Evolutionary conservation across 2,888 invertebrate species (phyloP), one percentile per base, ranked within the genome.

Genomic region (Gymnosoma rotundatum): DNA sequence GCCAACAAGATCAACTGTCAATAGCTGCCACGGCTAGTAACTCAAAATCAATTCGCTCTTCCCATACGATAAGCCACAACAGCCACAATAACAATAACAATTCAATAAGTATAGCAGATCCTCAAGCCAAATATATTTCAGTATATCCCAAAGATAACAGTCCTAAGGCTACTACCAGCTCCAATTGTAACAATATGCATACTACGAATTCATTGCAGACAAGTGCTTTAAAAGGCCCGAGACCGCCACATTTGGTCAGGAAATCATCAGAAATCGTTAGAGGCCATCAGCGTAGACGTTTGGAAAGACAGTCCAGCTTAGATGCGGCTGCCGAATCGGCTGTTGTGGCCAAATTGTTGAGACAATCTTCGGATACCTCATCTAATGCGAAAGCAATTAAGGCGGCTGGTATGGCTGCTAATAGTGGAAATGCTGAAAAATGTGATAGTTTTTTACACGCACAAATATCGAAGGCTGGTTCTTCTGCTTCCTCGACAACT

Each of bases 271-370:
- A 90, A 83, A 90, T 91, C 12, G 88, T 90, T 9, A 88, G 89
- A 20, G 88, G 89, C 0, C 88, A 87, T 61, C 90, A 90, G 63
- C 88, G 88, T 0, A 76, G 86, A 1, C 87, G 91, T 0, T 82
- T 92, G 38, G 91, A 91, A 83, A 88, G 92, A 0, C 92, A 92
- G 85, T 90, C 89, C 42, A 92, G 92, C 78, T 86, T 92, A 32
- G 92, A 92, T 83, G 88, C 89, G 18, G 87, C 89, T 4, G 86
- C 88, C 18, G 90, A 89, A 78, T 88, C 89, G 8, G 88, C 88
- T 20, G 87, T 89, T 78, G 88, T 87, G 45, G 86, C 88, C 4
- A 89, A 89, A 66, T 75, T 90, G 42, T 88, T 89, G 85, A 89
- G 90, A 83, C 91, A 91, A 78, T 60, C 78, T 25, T 89, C 90